Base-by-base conservation (phyloP, 1,140 invertebrate genomes). In the Cheumatopsyche charites region DNA sequence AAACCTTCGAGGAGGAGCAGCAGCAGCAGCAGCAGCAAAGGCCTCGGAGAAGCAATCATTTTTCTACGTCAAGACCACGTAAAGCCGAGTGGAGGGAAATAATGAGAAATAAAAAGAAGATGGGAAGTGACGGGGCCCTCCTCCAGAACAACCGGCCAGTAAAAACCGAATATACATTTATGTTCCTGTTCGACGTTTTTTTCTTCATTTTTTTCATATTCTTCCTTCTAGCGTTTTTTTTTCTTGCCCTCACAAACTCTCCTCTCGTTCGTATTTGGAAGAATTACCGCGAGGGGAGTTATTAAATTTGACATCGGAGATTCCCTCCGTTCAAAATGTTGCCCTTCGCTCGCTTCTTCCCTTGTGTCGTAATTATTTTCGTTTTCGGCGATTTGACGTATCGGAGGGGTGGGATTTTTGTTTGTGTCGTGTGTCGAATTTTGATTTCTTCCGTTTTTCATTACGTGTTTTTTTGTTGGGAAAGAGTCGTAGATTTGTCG, bases 61-160 rank as follows among this genome's bases (percentile, higher is more conserved):
- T 66, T 66, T 66, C 63, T 66, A 66, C 63, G 63, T 66, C 63
- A 66, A 66, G 43, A 66, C 63, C 63, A 66, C 63, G 63, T 66
- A 66, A 66, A 66, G 63, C 63, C 63, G 63, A 66, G 63, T 66
- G 63, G 63, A 66, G 63, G 47, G 63, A 66, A 66, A 66, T 66
- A 66, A 66, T 66, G 63, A 66, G 63, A 66, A 66, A 66, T 47
- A 66, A 66, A 66, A 66, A 47, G 63, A 66, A 66, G 63, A 66
- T 66, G 42, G 63, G 43, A 66, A 45, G 63, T 66, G 63, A 66
- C 63, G 63, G 63, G 42, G 47, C 63, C 47, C 63, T 9, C 47
- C 63, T n/a, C n/a, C n/a, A n/a, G n/a, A n/a, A n/a, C 13, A 66
- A 66, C n/a, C 41, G 62, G 29, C 62, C 29, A 21, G 62, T 25